phyloP scores from a whole-genome alignment of 2,797 vertebrate species.

The Carduelis carduelis region DNA sequence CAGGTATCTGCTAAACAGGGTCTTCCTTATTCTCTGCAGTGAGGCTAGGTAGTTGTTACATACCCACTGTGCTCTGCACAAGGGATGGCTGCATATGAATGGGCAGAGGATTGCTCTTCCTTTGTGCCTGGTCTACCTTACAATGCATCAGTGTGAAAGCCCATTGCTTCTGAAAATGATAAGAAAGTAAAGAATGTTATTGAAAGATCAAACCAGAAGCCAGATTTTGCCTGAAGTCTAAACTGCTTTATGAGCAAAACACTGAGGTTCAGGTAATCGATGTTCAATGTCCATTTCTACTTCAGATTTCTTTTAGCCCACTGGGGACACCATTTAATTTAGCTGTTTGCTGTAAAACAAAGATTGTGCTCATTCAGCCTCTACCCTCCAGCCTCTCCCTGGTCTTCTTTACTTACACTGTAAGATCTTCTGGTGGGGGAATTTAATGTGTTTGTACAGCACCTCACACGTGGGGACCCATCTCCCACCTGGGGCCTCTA shows the following conservation, averaged over 20 bases:
- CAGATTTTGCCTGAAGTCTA: conserved; percentile 54
- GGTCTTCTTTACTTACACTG: conserved; percentile 37
- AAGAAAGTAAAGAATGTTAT: conserved; percentile 59
- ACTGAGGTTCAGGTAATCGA: conserved; percentile 49
- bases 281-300: conserved; percentile 57
- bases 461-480: not conserved
- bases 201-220: conserved; percentile 61
- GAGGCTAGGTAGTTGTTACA: conserved; percentile 23
- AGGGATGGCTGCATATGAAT: conserved; percentile 38
- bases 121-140: conserved; percentile 45
- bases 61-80: conserved; percentile 35
- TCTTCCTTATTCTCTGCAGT: conserved; percentile 22
- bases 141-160: conserved; percentile 39
- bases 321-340: conserved; percentile 64
- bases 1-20: conserved; percentile 37
- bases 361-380: conserved; percentile 40
- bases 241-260: conserved; percentile 59
- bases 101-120: not conserved
- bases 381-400: conserved; percentile 40
- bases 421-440: conserved; percentile 19
- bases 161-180: conserved; percentile 56
- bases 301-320: conserved; percentile 52
- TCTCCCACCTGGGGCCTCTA: not conserved
- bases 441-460: conserved; percentile 40
- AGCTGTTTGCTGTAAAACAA: conserved; percentile 61